Evolutionary conservation across 2,797 vertebrate species (phyloP).

Genomic region (Morus bassanus): DNA sequence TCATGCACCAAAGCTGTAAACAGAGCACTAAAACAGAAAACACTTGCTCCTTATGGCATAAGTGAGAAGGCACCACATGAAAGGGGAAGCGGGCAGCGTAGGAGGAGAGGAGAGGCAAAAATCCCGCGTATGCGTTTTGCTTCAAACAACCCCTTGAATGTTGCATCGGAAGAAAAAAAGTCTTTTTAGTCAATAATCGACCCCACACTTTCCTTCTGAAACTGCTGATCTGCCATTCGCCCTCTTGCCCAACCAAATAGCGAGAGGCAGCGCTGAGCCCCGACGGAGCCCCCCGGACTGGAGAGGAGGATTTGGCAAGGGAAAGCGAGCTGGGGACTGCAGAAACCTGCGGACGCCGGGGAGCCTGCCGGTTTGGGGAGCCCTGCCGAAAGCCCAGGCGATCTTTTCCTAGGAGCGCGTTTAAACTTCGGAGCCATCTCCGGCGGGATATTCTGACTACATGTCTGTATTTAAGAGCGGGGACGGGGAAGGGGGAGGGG

Average conservation of each 20-base stretch:
- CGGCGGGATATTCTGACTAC: neutral
- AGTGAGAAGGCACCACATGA: conserved; percentile 79
- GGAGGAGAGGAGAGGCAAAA: conserved; percentile 87
- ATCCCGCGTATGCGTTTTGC: conserved; percentile 84
- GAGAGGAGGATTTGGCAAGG: neutral
- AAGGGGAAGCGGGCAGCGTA: conserved; percentile 83
- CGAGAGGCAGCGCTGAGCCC: conserved; percentile 50
- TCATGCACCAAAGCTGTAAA: conserved; percentile 86
- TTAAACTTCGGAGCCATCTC: conserved; percentile 12
- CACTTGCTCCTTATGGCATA: conserved; percentile 83
- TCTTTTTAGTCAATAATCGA: conserved; percentile 91
- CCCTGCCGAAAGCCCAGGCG: neutral
- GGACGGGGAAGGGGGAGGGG: neutral
- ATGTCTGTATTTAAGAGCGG: conserved; percentile 20
- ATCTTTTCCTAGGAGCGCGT: neutral
- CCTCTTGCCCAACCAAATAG: conserved; percentile 55
- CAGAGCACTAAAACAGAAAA: conserved; percentile 85
- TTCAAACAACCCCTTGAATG: conserved; percentile 74
- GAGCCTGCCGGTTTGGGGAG: neutral
- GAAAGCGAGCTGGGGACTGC: neutral
- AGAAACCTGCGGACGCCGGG: neutral
- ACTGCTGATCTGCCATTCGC: conserved; percentile 85
- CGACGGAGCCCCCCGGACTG: conserved; percentile 56
- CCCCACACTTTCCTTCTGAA: conserved; percentile 86
- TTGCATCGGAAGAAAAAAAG: conserved; percentile 71